Evolutionary conservation across 2,888 invertebrate genomes (phyloP), one percentile per base, ranked within the genome.

Genomic region (Rhimphoctona megacephalus): DNA sequence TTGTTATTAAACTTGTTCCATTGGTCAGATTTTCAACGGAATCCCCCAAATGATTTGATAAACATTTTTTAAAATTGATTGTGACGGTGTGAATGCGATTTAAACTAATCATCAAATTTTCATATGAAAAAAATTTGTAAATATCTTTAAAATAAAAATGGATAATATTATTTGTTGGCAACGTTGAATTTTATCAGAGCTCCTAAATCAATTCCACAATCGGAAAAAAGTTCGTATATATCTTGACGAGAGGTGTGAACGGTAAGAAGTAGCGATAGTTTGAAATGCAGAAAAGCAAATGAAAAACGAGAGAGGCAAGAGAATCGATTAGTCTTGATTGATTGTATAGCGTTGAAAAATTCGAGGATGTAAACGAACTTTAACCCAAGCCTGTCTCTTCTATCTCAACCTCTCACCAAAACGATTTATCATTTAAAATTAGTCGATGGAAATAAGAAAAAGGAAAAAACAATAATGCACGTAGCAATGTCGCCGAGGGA

Each of bases 321-420:
- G 43, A 36, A 85, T 83, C 83, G 85, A 85, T 85, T 83, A 83
- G 85, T 66, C 83, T 70, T 85, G 85, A 85, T 83, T 80, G 80
- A 85, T 85, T 70, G 66, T 80, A 57, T n/a, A 46, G 49, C 64
- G 66, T 64, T 66, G 49, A 46, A 73, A 78, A 66, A 83, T 85
- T n/a, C 70, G 49, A 77, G 79, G 25, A 54, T 85, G 69, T 76
- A 66, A 83, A 83, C 70, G 76, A 80, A 76, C 73, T 61, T 67
- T 64, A 64, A 69, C 30, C 52, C 69, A 46, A 61, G 74, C 54
- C 73, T 17, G 33, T 64, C 7, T 66, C 52, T n/a, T 64, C 78
- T 22, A 54, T 67, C 61, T n/a, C 43, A 11, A 11, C 4, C 39
- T 61, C 52, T 74, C 36, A n/a, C 46, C 36, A 22, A 52, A 81